phyloP scores from a whole-genome alignment of 2,113 vertebrate genomes.

The Rissa tridactyla region DNA sequence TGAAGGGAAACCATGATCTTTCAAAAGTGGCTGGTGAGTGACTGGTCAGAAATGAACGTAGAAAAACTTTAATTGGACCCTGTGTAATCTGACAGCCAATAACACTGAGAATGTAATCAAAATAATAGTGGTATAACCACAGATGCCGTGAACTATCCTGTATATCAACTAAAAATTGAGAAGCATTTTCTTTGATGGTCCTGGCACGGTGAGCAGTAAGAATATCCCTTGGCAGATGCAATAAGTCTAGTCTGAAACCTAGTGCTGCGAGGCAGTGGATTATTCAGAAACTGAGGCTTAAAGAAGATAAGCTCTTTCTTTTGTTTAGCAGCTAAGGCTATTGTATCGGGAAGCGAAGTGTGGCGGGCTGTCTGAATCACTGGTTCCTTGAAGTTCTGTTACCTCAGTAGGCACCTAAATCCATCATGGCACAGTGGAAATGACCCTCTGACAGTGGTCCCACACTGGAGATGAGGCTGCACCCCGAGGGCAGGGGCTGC shows the following conservation, averaged over 20 bases:
- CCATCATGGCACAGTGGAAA: fast-evolving
- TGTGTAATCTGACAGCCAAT: not conserved
- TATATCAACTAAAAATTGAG: not conserved
- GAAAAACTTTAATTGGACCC: not conserved
- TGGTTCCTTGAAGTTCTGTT: not conserved
- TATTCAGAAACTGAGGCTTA: not conserved
- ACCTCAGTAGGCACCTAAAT: not conserved
- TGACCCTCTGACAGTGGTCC: not conserved
- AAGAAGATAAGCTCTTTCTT: not conserved
- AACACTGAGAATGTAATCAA: not conserved
- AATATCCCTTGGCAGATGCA: not conserved
- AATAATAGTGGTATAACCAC: not conserved
- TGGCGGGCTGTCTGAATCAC: not conserved
- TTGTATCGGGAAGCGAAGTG: fast-evolving
- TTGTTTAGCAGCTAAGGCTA: not conserved
- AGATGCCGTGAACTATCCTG: not conserved
- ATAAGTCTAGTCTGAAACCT: not conserved
- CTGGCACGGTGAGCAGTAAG: not conserved
- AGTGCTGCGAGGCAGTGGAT: not conserved
- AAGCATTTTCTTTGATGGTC: not conserved
- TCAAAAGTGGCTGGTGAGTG: not conserved
- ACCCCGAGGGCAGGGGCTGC: fast-evolving
- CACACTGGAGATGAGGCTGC: fast-evolving
- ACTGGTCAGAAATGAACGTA: not conserved
- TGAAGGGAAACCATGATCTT: not conserved